Percentiles rank a stretch among this genome's conserved stretches.
phyloP scores from a whole-genome alignment of 30 jellyfish, hydroid and myxozoan species.

The Cassiopea xamachana region DNA sequence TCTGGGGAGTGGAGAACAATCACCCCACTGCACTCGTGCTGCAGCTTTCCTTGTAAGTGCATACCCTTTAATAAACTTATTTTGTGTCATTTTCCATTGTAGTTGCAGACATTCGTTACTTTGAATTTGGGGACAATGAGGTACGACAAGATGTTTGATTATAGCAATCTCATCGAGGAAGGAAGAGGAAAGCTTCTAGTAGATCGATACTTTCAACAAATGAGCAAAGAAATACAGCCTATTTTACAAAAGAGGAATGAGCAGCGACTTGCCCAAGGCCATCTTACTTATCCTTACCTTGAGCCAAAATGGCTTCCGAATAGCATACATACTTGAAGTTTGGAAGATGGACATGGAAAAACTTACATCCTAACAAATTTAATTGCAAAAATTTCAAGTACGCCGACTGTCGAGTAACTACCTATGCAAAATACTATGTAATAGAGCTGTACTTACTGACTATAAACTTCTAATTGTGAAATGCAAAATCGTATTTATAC shows the following conservation, averaged over 20 bases:
- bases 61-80: neutral
- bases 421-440: too few species aligned
- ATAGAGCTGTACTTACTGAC: too few species aligned
- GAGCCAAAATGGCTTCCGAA: slow-evolving; percentile 91
- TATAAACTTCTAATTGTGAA: too few species aligned
- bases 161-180: slow-evolving; percentile 64
- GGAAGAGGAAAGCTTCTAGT: slow-evolving; percentile 56
- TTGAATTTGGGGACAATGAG: slow-evolving; percentile 80
- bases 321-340: slow-evolving; percentile 79
- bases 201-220: slow-evolving; percentile 26
- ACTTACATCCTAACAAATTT: too few species aligned
- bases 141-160: slow-evolving; percentile 81
- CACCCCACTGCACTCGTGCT: too few species aligned
- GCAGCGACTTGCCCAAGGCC: slow-evolving; percentile 60
- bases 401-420: too few species aligned
- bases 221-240: slow-evolving; percentile 76
- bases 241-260: slow-evolving; percentile 51
- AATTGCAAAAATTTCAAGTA: too few species aligned
- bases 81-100: slow-evolving; percentile 2
- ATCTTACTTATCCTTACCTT: slow-evolving; percentile 89
- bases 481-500: too few species aligned
- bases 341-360: neutral
- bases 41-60: too few species aligned
- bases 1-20: too few species aligned
- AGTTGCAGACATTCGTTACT: slow-evolving; percentile 81